Evolutionary conservation across 2,797 vertebrate genomes (phyloP).

Genomic region (Sebastes oblongus): DNA sequence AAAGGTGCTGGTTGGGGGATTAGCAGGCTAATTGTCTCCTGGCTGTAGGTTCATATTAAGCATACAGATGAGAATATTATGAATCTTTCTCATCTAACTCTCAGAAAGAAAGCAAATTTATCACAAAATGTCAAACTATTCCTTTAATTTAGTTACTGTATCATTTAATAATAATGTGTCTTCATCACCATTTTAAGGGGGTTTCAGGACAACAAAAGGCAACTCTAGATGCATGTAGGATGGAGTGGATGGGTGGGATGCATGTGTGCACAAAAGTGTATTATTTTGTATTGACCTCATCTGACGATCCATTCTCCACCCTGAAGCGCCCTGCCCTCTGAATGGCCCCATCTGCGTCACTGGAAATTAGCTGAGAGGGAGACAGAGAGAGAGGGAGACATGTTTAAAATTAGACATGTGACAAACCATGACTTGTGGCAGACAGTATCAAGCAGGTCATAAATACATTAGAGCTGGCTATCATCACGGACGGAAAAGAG

Average conservation of each 20-base stretch:
- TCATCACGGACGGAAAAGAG: conserved; percentile 9
- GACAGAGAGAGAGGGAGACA: conserved; percentile 35
- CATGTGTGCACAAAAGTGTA: conserved; percentile 12
- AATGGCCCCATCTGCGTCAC: conserved; percentile 98
- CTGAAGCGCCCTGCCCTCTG: conserved; percentile 98
- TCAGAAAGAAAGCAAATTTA: neutral
- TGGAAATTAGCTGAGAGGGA: conserved; percentile 92
- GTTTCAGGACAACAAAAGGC: neutral
- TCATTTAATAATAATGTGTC: neutral
- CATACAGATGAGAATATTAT: neutral
- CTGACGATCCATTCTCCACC: conserved; percentile 96
- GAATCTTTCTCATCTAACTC: neutral
- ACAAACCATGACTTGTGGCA: conserved; percentile 45
- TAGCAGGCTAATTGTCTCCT: neutral
- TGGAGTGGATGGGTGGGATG: neutral
- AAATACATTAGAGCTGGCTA: conserved; percentile 28
- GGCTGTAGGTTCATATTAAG: neutral
- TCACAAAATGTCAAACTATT: neutral
- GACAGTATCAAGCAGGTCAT: conserved; percentile 40
- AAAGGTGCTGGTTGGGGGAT: neutral
- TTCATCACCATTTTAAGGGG: neutral
- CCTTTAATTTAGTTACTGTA: neutral
- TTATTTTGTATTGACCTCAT: conserved; percentile 83
- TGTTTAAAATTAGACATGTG: conserved; percentile 57
- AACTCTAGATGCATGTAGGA: neutral